Evolutionary conservation across 2,113 vertebrate species (phyloP).

Genomic region (Serilophus lunatus): DNA sequence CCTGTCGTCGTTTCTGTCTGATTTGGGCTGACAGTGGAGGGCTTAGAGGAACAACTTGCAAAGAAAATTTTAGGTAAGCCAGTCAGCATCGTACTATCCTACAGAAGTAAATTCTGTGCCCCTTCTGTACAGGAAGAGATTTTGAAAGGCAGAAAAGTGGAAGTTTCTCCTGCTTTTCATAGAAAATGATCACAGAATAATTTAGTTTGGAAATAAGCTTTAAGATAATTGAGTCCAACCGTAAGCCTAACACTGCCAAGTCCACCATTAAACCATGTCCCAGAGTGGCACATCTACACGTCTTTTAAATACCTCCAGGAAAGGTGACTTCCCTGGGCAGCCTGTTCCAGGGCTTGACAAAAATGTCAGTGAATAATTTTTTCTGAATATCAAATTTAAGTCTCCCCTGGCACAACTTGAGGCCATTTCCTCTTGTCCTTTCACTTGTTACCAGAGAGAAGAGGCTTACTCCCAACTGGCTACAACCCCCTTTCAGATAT

Average conservation of each 20-base stretch:
- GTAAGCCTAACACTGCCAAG: neutral
- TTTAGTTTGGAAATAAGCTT: neutral
- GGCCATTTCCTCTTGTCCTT: neutral
- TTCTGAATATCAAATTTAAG: neutral
- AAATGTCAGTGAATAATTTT: neutral
- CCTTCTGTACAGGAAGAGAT: neutral
- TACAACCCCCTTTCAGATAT: neutral
- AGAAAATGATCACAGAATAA: neutral
- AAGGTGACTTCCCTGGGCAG: neutral
- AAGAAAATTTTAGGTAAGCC: neutral
- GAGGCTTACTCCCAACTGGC: neutral
- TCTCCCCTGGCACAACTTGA: neutral
- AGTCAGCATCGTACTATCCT: neutral
- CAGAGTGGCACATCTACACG: neutral
- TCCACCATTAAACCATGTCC: neutral
- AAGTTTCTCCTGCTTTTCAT: neutral
- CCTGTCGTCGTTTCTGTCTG: neutral
- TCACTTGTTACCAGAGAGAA: neutral
- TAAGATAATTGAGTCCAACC: neutral
- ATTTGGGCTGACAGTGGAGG: neutral
- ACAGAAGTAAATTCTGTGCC: neutral
- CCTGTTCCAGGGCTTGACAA: neutral
- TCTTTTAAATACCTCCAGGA: neutral
- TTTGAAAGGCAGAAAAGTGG: neutral
- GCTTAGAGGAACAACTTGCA: neutral